Evolutionary conservation across 2,888 invertebrate species (phyloP), one percentile per base, ranked within the genome.

Genomic region (Stenolophus ochropezus): DNA sequence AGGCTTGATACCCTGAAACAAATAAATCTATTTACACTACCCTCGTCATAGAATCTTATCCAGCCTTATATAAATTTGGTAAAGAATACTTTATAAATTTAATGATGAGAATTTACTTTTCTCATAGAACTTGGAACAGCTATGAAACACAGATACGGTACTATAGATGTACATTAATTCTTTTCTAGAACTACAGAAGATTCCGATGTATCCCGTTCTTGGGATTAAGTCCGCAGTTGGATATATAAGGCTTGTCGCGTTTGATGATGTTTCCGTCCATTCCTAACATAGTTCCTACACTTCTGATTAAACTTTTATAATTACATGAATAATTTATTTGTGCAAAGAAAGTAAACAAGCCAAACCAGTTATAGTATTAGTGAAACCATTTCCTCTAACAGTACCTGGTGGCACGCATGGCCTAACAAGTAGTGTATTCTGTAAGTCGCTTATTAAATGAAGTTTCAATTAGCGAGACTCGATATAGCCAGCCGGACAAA

Each of bases 391-490:
- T 61, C n/a, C 11, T 61, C 14, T 61, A 61, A 61, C 61, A 61
- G 61, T 61, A 61, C 61, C 14, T 23, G 61, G 20, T 61, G 25
- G 61, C 61, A 61, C 61, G 61, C 61, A 61, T 61, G 25, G 25
- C 25, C 61, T 61, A 61, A 61, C 61, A 61, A 61, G 23, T 61
- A 61, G 56, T 21, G 21, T 56, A 56, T 11, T 61, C n/a, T 42
- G 71, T 42, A 33, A 71, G 14, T 49, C 47, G 47, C 14, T 73
- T 73, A 73, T 47, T 73, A 73, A 73, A 69, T 69, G 42, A 69
- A 49, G 73, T 73, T 73, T 73, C 73, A 73, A 73, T 73, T 73
- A 73, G 49, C 73, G n/a, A 69, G 27, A 16, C 8, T 14, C 61
- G 14, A 61, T 61, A 61, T 61, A 61, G 61, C 21, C 18, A 65